Conservation (phyloP, 2,888 invertebrate genomes). For the Iselma pallidipennis region DNA sequence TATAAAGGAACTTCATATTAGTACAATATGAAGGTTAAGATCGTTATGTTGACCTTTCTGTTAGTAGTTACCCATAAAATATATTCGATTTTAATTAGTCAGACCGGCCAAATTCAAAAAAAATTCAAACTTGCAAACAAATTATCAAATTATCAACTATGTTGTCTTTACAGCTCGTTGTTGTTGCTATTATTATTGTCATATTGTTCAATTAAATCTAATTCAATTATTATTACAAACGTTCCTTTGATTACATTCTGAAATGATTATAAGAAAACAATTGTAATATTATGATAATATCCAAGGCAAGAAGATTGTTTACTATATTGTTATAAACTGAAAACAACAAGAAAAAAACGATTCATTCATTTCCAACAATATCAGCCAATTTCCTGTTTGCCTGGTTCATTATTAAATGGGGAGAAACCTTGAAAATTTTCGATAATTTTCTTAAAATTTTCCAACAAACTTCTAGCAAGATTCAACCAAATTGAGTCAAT, state of each 20-base stretch:
- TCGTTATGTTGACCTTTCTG: no score
- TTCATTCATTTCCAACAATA: no score
- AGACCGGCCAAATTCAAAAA: neutral
- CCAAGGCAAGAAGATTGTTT: neutral
- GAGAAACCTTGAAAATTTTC: neutral
- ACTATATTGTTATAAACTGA: no score
- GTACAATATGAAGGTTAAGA: neutral
- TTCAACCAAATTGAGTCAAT: no score
- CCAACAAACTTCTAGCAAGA: neutral
- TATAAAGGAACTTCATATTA: neutral
- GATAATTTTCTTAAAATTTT: neutral
- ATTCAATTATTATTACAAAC: neutral
- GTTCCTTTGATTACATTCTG: neutral
- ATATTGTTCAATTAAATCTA: neutral
- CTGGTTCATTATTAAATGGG: neutral
- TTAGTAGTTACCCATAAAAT: no score
- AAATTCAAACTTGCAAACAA: neutral
- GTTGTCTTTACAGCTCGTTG: no score
- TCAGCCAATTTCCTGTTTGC: no score
- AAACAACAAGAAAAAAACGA: no score
- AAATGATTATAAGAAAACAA: neutral
- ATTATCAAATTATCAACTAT: neutral
- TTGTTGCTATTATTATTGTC: no score
- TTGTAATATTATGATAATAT: neutral
- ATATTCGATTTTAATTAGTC: neutral